Conservation (phyloP, 2,797 vertebrate genomes). For the Hippocampus kuda region DNA sequence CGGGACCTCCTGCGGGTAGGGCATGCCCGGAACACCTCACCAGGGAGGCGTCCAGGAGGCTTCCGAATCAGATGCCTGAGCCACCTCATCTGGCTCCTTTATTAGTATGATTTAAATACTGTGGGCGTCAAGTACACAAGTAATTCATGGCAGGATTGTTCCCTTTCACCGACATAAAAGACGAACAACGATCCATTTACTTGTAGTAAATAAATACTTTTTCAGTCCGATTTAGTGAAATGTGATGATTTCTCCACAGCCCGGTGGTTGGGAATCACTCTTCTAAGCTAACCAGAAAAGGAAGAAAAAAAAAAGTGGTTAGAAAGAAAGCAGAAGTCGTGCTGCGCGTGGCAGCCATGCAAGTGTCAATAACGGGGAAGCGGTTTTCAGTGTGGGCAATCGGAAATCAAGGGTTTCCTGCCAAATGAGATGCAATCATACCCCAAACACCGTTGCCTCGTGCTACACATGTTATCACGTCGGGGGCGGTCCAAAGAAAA, state of each 20-base stretch:
- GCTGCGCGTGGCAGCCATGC: constrained; percentile 30
- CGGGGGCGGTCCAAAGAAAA: constrained; percentile 39
- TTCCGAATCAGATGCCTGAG: no score
- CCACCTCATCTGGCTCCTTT: no score
- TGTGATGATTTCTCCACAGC: neutral
- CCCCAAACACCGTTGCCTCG: constrained; percentile 48
- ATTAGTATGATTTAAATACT: no score
- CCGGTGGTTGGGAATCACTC: neutral
- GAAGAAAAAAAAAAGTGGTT: neutral
- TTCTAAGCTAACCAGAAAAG: neutral
- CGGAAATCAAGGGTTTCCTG: constrained; percentile 69
- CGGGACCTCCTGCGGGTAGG: no score
- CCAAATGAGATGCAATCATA: constrained; percentile 42
- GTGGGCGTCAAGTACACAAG: neutral
- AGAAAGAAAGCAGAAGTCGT: constrained; percentile 50
- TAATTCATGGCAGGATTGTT: neutral
- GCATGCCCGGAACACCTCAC: no score
- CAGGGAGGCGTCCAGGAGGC: no score
- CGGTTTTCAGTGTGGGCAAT: constrained; percentile 59
- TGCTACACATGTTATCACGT: constrained; percentile 10
- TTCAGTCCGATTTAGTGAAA: neutral
- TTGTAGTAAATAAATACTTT: neutral
- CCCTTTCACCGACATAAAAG: neutral
- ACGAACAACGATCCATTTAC: neutral
- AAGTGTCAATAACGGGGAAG: constrained; percentile 50